Base-by-base conservation (phyloP, 2,888 invertebrate species). In the Lithophane leautieri region DNA sequence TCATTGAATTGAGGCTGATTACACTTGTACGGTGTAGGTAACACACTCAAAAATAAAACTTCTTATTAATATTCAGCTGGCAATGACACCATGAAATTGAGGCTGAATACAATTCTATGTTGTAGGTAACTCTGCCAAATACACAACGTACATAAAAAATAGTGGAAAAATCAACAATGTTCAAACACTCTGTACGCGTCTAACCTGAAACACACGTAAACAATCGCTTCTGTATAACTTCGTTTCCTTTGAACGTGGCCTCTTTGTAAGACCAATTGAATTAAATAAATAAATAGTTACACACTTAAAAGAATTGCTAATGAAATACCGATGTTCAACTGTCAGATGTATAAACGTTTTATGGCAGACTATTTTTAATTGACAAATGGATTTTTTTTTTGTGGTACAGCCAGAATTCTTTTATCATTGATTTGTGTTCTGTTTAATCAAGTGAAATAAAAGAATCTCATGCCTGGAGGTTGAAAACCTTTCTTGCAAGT, bases 231-330 rank as follows among this genome's bases (percentile, higher is more conserved):
- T 87, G 85, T 89, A 88, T 87, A 89, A 88, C 85, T 89, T 88
- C 86, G 89, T 89, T 91, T 88, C 88, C 91, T 92, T 92, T 90
- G 91, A 91, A 88, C 86, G 86, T 81, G 75, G 86, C 79, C 88
- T 85, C 91, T 92, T 92, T 93, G 89, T 88, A 79, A 78, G 79
- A 89, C 89, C 90, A 92, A 92, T 93, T 91, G 91, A 91, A 92
- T 92, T 89, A 91, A 91, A 92, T 90, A 91, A 92, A 91, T 90
- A 92, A 91, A 91, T 89, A 90, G 81, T 34, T 34, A 82, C 77
- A 87, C 83, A 86, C 88, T 85, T 89, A 82, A 79, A 90, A 85
- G 86, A 83, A 78, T 77, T 75, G 73, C 79, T 89, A 90, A 89
- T 91, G 87, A 89, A 83, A 90, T 87, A 85, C 78, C 72, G 44